Evolutionary conservation across 1,140 invertebrate species (phyloP), one percentile per base, ranked within the genome.

Genomic region (Eueides isabella): DNA sequence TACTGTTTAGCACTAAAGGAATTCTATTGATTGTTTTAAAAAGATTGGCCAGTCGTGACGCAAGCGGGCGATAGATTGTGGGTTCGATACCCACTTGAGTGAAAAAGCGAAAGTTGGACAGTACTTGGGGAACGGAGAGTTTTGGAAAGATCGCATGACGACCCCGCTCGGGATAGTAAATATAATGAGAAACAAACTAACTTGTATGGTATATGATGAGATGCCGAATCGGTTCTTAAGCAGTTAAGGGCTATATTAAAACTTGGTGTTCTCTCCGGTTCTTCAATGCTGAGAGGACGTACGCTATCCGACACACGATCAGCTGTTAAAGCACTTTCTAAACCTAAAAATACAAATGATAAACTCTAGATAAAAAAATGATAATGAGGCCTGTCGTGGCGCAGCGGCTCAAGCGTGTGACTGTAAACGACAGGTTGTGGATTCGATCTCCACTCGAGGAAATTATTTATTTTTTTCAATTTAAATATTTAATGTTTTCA

Each of bases 201-300:
- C 89, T 74, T 81, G 76, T 89, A 91, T 64, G 89, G 55, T 14
- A 87, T 68, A 14, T 77, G 82, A 61, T 62, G 79, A 2, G 85
- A 55, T 1, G 89, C 83, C 1, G 82, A 74, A 7, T 84, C 82
- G 16, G 85, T 68, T 26, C 78, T 80, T 23, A 78, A 26, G 74
- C 89, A 91, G 75, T 91, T 83, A 11, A 91, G 30, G 12, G 76
- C 74, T 6, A 73, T 64, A 41, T 78, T 74, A 74, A 80, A 83
- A 2, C 64, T 77, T 0, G 63, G 62, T 2, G 64, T 26, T 23
- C 66, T 69, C 0, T 61, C 67, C 0, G 76, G 75, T 5, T 26
- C 30, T 16, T 72, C 75, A 5, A 74, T 76, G 7, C 72, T 65
- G 26, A 80, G 38, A 0, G 79, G 83, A 2, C 79, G 64, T 1